Percentiles rank a stretch among this genome's conserved stretches.
phyloP scores from a whole-genome alignment of 1,140 invertebrate species.

The Drosophila ananassae region DNA sequence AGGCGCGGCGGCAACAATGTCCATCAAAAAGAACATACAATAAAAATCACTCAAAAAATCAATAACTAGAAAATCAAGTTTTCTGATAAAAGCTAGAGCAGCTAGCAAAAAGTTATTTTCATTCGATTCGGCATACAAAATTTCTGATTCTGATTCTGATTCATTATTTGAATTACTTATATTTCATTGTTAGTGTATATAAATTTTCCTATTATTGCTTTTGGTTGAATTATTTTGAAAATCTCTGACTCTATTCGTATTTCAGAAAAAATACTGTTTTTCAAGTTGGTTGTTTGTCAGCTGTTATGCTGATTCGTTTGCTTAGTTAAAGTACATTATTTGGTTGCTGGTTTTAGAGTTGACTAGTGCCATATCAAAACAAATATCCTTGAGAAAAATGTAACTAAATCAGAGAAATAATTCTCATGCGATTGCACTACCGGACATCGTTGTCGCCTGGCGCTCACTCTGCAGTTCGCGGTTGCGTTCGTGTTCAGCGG shows the following conservation, averaged over 20 bases:
- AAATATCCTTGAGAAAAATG: slow-evolving; percentile 83
- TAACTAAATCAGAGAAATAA: slow-evolving; percentile 85
- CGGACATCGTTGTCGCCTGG: slow-evolving; percentile 88
- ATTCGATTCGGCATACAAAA: slow-evolving; percentile 34
- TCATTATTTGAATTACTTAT: background rate
- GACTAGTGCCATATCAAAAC: slow-evolving; percentile 62
- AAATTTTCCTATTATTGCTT: slow-evolving; percentile 69
- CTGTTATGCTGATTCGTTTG: slow-evolving; percentile 16
- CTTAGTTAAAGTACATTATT: slow-evolving; percentile 43
- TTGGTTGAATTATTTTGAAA: slow-evolving; percentile 23
- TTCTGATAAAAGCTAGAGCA: slow-evolving; percentile 58
- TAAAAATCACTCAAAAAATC: slow-evolving; percentile 34
- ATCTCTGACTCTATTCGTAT: slow-evolving; percentile 30
- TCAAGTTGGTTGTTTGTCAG: slow-evolving; percentile 3
- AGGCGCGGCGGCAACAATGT: slow-evolving; percentile 83
- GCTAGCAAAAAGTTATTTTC: slow-evolving; percentile 60
- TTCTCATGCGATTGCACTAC: slow-evolving; percentile 88
- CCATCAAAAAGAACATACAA: slow-evolving; percentile 51
- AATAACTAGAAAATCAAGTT: slow-evolving; percentile 37
- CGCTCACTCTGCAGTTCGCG: slow-evolving; percentile 85
- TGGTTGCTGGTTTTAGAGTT: slow-evolving; percentile 29
- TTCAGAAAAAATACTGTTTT: slow-evolving; percentile 56
- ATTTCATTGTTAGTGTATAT: slow-evolving; percentile 32
- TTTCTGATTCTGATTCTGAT: slow-evolving; percentile 14
- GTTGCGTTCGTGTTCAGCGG: slow-evolving; percentile 85